Evolutionary conservation across 2,797 vertebrate species (phyloP).

Genomic region (Anomalospiza imberbis): DNA sequence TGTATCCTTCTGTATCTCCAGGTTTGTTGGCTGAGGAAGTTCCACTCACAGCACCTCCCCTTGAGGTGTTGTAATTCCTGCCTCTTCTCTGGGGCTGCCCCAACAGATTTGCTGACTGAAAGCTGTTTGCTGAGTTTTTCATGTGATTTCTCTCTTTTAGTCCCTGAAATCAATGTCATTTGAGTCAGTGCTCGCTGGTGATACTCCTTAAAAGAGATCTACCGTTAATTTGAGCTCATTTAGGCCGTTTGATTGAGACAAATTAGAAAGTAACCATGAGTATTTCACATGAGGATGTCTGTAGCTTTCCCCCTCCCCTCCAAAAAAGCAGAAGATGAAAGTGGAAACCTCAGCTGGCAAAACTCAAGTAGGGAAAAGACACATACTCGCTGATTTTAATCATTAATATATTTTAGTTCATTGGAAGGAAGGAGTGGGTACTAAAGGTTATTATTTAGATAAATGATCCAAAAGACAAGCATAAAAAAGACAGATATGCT

Average conservation of each 20-base stretch:
- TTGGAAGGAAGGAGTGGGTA: slow-evolving; percentile 12
- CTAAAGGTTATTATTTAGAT: slow-evolving; percentile 55
- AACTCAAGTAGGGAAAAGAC: not conserved
- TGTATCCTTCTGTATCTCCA: not conserved
- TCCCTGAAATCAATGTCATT: not conserved
- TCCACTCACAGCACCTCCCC: not conserved
- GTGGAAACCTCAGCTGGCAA: not conserved
- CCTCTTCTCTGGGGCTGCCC: not conserved
- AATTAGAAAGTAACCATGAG: not conserved
- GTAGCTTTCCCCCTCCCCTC: not conserved
- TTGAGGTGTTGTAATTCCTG: not conserved
- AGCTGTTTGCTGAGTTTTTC: not conserved
- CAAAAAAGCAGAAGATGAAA: not conserved
- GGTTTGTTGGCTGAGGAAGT: not conserved
- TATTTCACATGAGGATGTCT: not conserved
- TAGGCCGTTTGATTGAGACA: not conserved
- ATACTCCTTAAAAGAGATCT: not conserved
- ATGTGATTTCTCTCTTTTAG: not conserved
- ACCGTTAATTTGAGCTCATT: not conserved
- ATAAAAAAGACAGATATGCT: slow-evolving; percentile 55
- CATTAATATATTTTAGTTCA: slow-evolving; percentile 3
- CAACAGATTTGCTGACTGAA: not conserved
- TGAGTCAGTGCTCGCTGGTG: not conserved
- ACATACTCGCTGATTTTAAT: not conserved
- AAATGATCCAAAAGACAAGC: slow-evolving; percentile 48